Evolutionary conservation across 2,113 vertebrate genomes (phyloP).

Genomic region (Hippopotamus amphibius): DNA sequence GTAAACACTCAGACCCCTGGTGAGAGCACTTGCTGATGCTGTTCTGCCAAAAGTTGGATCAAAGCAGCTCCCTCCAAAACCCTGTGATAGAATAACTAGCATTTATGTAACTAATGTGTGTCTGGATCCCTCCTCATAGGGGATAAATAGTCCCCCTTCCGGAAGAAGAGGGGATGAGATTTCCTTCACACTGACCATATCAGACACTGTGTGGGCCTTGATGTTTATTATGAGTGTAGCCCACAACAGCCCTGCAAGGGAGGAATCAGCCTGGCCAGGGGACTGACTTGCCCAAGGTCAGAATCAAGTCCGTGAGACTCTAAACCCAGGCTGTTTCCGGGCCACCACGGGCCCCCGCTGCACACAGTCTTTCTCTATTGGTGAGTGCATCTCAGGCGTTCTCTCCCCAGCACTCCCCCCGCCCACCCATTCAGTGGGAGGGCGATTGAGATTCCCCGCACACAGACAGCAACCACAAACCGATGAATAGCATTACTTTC

Average conservation of each 20-base stretch:
- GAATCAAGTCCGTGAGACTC: neutral
- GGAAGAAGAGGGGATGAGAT: neutral
- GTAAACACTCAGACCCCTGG: neutral
- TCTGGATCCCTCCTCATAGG: rapidly evolving
- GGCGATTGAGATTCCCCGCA: constrained; percentile 76
- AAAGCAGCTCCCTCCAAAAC: neutral
- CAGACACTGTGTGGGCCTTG: too few species aligned
- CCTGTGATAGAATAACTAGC: neutral
- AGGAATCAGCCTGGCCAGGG: neutral
- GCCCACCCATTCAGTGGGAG: constrained; percentile 65
- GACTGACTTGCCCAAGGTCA: neutral
- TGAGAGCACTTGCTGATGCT: neutral
- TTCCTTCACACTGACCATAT: neutral
- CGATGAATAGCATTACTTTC: constrained; percentile 70
- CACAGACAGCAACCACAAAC: constrained; percentile 80
- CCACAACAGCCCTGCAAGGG: neutral
- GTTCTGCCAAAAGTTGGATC: neutral
- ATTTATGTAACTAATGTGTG: neutral
- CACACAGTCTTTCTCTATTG: neutral
- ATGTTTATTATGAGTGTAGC: neutral
- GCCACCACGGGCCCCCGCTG: neutral
- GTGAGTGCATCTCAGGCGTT: too few species aligned
- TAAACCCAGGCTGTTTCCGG: neutral
- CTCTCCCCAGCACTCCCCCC: neutral
- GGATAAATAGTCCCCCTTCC: neutral